These are phyloP conservation scores for Tenthredo amoena DNA, from an alignment of 2,888 invertebrate species.

Conservation along the genomic window DNA sequence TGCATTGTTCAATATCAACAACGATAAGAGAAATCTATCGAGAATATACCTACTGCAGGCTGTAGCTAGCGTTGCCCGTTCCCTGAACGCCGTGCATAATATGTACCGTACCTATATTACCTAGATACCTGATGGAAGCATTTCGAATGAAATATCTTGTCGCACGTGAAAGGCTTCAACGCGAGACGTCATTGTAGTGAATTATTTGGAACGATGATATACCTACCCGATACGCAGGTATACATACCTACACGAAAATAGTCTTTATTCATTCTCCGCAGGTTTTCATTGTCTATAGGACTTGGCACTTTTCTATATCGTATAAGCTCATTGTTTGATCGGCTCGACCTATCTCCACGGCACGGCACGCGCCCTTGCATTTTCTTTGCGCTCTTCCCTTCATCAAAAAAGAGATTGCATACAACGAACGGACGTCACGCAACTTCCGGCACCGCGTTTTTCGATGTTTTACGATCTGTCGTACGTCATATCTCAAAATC, in stretches of 20 bases:
- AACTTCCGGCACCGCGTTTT: too few species aligned
- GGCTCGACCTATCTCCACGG: too few species aligned
- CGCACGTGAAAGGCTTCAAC: conserved; percentile 10
- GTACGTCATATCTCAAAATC: too few species aligned
- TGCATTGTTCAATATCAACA: too few species aligned
- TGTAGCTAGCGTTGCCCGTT: background rate
- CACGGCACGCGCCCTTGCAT: too few species aligned
- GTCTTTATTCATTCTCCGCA: background rate
- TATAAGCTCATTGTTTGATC: too few species aligned
- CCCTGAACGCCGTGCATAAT: background rate
- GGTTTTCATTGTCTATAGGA: too few species aligned
- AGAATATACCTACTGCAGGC: background rate
- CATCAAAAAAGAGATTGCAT: too few species aligned
- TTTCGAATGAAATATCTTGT: background rate
- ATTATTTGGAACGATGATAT: background rate
- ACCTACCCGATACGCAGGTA: background rate
- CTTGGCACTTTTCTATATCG: too few species aligned
- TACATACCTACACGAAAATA: background rate
- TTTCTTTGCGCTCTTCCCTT: too few species aligned
- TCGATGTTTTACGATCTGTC: too few species aligned
- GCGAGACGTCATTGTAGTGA: background rate
- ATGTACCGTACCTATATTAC: background rate
- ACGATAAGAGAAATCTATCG: background rate
- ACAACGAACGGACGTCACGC: too few species aligned
- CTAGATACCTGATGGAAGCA: background rate